phyloP scores from a whole-genome alignment of 2,888 invertebrate species.

The Phytoseiulus persimilis region DNA sequence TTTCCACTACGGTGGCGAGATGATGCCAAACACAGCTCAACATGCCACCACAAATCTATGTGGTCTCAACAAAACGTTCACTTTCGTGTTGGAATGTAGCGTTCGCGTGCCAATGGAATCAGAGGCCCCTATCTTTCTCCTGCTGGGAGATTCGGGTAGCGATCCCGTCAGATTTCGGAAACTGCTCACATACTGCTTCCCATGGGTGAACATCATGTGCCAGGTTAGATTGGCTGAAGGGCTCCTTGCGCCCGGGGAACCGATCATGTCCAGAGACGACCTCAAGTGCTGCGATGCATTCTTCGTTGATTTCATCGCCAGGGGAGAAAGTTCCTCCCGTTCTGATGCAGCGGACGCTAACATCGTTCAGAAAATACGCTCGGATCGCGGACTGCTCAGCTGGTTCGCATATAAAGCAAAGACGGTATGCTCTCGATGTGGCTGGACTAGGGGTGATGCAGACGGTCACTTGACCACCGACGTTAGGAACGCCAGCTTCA shows the following conservation, averaged over 20 bases:
- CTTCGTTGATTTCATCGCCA: background rate
- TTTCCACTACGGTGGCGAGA: background rate
- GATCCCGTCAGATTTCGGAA: background rate
- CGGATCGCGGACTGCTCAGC: background rate
- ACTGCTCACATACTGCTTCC: background rate
- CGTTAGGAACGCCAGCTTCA: background rate
- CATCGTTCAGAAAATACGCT: background rate
- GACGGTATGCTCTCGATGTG: background rate
- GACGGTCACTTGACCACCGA: background rate
- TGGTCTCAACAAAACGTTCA: background rate
- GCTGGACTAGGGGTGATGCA: background rate
- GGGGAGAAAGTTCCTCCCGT: background rate
- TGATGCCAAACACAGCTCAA: background rate
- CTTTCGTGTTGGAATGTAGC: background rate
- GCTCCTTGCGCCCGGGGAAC: too few species aligned
- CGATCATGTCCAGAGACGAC: background rate
- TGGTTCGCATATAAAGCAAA: background rate
- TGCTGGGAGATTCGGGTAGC: background rate
- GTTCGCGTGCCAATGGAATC: background rate
- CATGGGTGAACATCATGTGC: background rate
- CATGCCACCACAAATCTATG: background rate
- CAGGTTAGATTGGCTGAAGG: background rate
- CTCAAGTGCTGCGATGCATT: background rate
- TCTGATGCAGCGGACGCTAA: background rate
- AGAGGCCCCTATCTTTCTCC: background rate